Percentiles rank a stretch among this genome's conserved stretches.
phyloP scores from a whole-genome alignment of 2,888 invertebrate genomes.

The Brachyptera risi region DNA sequence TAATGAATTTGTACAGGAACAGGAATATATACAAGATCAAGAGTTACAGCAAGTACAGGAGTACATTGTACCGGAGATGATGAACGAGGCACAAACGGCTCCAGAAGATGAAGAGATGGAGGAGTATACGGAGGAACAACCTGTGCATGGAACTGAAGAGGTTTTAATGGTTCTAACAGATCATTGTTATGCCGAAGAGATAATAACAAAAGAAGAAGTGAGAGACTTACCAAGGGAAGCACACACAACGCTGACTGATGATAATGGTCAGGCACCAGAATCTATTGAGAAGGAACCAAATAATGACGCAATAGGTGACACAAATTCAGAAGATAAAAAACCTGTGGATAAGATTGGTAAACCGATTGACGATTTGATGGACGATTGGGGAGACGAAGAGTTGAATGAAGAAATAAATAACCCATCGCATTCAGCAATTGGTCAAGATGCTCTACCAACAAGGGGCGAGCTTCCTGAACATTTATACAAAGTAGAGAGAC shows the following conservation, averaged over 20 bases:
- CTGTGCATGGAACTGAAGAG: conserved; percentile 24
- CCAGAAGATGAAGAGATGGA: not conserved
- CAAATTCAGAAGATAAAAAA: not conserved
- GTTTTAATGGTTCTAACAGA: conserved; percentile 55
- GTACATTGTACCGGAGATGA: conserved; percentile 40
- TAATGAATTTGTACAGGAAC: conserved; percentile 28
- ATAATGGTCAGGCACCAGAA: too few species aligned
- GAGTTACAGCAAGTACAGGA: conserved; percentile 37
- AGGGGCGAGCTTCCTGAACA: not conserved
- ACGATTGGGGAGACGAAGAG: conserved; percentile 14
- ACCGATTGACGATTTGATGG: not conserved
- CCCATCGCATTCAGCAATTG: not conserved
- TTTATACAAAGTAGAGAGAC: not conserved
- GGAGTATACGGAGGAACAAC: conserved; percentile 15
- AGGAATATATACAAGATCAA: too few species aligned
- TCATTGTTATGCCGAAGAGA: conserved; percentile 46
- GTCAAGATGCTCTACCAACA: not conserved
- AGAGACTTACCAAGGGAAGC: too few species aligned
- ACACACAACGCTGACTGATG: too few species aligned
- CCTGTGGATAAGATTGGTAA: not conserved
- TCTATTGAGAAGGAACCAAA: not conserved
- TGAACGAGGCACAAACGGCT: conserved; percentile 31
- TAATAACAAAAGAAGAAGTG: not conserved
- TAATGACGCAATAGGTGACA: not conserved
- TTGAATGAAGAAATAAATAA: not conserved